Conservation (phyloP, 92 coral and sea anemone genomes). For the Phenganax stokvisi region DNA sequence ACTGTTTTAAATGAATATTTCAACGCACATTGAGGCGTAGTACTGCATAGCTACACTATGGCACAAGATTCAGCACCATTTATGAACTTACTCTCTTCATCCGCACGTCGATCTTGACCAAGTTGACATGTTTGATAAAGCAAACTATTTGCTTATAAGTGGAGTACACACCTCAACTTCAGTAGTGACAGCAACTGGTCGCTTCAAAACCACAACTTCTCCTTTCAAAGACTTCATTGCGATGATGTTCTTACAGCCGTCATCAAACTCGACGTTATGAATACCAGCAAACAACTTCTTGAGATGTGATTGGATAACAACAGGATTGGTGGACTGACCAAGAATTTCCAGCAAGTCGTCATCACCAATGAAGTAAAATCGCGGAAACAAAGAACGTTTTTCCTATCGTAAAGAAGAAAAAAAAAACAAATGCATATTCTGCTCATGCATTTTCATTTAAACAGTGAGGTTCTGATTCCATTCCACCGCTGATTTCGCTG, state of each 20-base stretch:
- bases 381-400: constrained; percentile 89
- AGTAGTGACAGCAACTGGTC: constrained; percentile 83
- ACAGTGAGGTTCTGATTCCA: too few relatives aligned
- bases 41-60: too few relatives aligned
- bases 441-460: too few relatives aligned
- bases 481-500: too few relatives aligned
- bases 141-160: too few relatives aligned
- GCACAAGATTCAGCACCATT: background rate
- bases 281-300: constrained; percentile 96
- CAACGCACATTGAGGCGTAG: too few relatives aligned
- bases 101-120: background rate
- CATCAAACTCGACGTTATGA: constrained; percentile 86
- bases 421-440: background rate
- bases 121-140: background rate
- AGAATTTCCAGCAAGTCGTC: constrained; percentile 83
- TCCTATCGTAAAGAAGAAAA: constrained; percentile 50
- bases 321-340: constrained; percentile 95
- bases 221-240: constrained; percentile 97
- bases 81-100: too few relatives aligned
- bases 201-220: constrained; percentile 73
- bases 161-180: constrained; percentile 77
- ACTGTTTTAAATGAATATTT: too few relatives aligned
- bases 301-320: constrained; percentile 92
- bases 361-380: constrained; percentile 97
- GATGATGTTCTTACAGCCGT: constrained; percentile 77